Conservation (phyloP, 2,888 invertebrate genomes). For the Zygaena filipendulae region DNA sequence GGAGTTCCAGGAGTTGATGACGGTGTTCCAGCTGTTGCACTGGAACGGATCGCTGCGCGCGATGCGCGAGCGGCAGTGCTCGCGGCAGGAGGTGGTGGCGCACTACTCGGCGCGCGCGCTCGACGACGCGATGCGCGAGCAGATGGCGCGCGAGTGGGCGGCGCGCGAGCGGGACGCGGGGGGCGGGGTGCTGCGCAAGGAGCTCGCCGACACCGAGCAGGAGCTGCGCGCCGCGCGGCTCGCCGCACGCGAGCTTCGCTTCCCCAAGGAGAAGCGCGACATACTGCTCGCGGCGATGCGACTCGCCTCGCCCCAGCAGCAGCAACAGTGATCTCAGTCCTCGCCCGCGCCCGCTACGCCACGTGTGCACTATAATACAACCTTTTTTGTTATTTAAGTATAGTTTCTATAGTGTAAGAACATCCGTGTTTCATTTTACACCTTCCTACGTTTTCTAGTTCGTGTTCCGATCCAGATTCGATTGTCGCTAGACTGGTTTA, state of each 20-base stretch:
- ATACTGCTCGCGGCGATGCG: slow-evolving; percentile 93
- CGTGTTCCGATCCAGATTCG: too few relatives aligned
- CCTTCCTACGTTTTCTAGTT: slow-evolving; percentile 4
- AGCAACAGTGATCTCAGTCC: slow-evolving; percentile 54
- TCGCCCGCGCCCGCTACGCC: slow-evolving; percentile 21
- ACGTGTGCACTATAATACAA: slow-evolving; percentile 22
- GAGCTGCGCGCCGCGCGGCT: slow-evolving; percentile 87
- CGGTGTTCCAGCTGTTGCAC: slow-evolving; percentile 95
- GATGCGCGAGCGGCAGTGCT: slow-evolving; percentile 95
- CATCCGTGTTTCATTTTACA: slow-evolving; percentile 32
- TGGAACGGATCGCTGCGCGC: slow-evolving; percentile 98
- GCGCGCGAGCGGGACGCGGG: slow-evolving; percentile 68
- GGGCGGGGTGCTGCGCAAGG: slow-evolving; percentile 78
- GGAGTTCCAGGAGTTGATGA: slow-evolving; percentile 97
- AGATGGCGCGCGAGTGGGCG: slow-evolving; percentile 97
- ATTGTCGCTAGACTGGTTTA: too few relatives aligned
- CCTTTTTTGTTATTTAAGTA: slow-evolving; percentile 52
- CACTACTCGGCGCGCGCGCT: slow-evolving; percentile 93
- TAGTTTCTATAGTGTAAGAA: slow-evolving; percentile 49
- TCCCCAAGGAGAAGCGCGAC: slow-evolving; percentile 96
- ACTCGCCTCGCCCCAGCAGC: slow-evolving; percentile 65
- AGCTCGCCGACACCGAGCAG: slow-evolving; percentile 85
- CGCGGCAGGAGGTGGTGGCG: slow-evolving; percentile 91
- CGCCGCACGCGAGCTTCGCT: slow-evolving; percentile 90
- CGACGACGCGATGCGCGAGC: slow-evolving; percentile 95